These are phyloP conservation scores for Neotoma lepida DNA, from an alignment of 2,113 vertebrate species.

Conservation along the genomic window DNA sequence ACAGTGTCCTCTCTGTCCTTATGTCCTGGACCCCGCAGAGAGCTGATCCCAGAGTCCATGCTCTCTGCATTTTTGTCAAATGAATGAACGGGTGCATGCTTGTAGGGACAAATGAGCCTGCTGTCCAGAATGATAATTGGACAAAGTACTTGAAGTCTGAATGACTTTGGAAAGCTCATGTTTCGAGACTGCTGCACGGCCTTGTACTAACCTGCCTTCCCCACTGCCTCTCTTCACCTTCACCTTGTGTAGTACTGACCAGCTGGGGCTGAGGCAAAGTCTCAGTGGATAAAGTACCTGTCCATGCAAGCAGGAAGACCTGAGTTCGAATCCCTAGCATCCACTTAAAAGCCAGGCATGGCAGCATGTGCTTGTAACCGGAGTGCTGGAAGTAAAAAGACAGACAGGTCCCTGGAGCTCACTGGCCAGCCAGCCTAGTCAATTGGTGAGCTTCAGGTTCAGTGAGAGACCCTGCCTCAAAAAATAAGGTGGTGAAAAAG, in stretches of 20 bases:
- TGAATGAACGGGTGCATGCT: background rate
- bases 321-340: background rate
- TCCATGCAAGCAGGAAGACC: background rate
- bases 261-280: background rate
- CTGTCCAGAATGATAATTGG: background rate
- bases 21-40: background rate
- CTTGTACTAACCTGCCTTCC: background rate
- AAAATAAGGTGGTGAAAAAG: background rate
- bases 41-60: background rate
- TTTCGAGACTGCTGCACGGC: rapidly evolving
- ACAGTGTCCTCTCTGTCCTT: background rate
- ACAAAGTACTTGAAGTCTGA: background rate
- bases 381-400: background rate
- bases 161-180: background rate
- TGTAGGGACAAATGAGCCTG: background rate
- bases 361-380: background rate
- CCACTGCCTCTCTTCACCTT: background rate
- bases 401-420: too few species aligned
- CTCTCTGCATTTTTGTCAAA: background rate
- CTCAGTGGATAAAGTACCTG: background rate
- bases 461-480: background rate
- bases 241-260: background rate
- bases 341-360: background rate
- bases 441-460: background rate
- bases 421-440: background rate